Conservation (phyloP, 92 coral and sea anemone genomes). For the Palythoa heliodiscus region DNA sequence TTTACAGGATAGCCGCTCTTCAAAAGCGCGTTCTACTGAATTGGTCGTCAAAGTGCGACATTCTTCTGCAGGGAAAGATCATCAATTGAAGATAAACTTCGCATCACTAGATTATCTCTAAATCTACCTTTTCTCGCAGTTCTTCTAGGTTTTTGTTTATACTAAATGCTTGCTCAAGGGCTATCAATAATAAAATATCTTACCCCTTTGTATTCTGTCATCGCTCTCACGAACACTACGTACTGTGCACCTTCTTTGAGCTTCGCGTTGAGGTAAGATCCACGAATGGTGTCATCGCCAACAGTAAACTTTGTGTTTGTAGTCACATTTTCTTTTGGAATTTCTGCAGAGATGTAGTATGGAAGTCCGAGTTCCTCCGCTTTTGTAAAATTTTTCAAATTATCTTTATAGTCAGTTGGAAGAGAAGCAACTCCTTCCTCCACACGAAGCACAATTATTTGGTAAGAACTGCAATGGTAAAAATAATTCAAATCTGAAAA, state of each 20-base stretch:
- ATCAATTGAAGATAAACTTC: too few relatives aligned
- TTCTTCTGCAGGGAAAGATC: too few relatives aligned
- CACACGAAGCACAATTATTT: slow-evolving; percentile 23
- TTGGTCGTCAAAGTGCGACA: too few relatives aligned
- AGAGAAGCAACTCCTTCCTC: not conserved
- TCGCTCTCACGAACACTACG: slow-evolving; percentile 5
- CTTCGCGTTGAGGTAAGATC: slow-evolving; percentile 22
- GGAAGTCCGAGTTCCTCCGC: slow-evolving; percentile 13
- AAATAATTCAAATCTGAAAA: not conserved
- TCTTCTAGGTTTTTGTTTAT: too few relatives aligned
- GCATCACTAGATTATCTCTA: too few relatives aligned
- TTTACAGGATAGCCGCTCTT: too few relatives aligned
- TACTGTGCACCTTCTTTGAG: slow-evolving; percentile 24
- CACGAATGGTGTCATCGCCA: slow-evolving; percentile 29
- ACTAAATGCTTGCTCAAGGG: too few relatives aligned
- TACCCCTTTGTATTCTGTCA: slow-evolving; percentile 19
- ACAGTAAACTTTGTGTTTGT: slow-evolving; percentile 1
- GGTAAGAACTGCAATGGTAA: slow-evolving; percentile 7
- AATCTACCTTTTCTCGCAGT: too few relatives aligned
- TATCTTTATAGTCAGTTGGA: slow-evolving; percentile 4
- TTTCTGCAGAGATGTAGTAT: slow-evolving; percentile 27
- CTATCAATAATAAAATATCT: not conserved
- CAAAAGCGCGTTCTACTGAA: too few relatives aligned
- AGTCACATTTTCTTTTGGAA: slow-evolving; percentile 20
- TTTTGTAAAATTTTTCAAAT: not conserved